Evolutionary conservation across 35 echinoderm and acorn worm species (phyloP), one percentile per base, ranked within the genome.

Genomic region (Patiria miniata): DNA sequence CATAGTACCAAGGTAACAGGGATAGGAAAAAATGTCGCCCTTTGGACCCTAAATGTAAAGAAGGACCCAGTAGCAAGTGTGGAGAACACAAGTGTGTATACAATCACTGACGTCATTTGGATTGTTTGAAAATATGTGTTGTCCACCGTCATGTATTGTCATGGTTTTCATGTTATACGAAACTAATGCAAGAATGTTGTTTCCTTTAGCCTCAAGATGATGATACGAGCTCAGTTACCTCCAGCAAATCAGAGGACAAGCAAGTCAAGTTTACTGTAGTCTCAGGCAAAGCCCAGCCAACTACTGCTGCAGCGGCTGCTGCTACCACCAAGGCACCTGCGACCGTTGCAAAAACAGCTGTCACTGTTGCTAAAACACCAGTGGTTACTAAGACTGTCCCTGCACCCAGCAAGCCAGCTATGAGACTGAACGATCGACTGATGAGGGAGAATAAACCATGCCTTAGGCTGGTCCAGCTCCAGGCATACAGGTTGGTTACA

Each of bases 381-480:
- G 52, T 26, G 5, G 54, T 65, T 3, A 68, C 36, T 30, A 89
- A 89, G 78, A 22, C 55, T 36, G 68, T 44, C 23, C 30, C 39
- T 40, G 21, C 79, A 73, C 77, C 84, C 2, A 40, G 82, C 1
- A 85, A 84, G 56, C 69, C 78, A 22, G 86, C 87, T 23, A 83
- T 93, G 52, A 90, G 94, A 59, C 83, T 97, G 23, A 97, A 97
- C 81, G 94, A 97, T 39, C 81, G 94, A 23, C 82, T 97, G 33
- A 85, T 89, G 54, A 81, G 87, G n/a, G 86, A 97, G 26, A 91
- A 91, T 19, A 90, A 89, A 76, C 83, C 82, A 3, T 97, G 94
- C 81, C 39, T 97, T 60, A 81, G 94, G 54, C 77, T 97, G 34
- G 94, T 86, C 4, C 94, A 97, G 87, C 77, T 97, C 56, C 94